Percentiles rank a stretch among this genome's conserved stretches.
Evolutionary conservation across 2,888 invertebrate genomes (phyloP).

Genomic region (Physocephala rufipes): DNA sequence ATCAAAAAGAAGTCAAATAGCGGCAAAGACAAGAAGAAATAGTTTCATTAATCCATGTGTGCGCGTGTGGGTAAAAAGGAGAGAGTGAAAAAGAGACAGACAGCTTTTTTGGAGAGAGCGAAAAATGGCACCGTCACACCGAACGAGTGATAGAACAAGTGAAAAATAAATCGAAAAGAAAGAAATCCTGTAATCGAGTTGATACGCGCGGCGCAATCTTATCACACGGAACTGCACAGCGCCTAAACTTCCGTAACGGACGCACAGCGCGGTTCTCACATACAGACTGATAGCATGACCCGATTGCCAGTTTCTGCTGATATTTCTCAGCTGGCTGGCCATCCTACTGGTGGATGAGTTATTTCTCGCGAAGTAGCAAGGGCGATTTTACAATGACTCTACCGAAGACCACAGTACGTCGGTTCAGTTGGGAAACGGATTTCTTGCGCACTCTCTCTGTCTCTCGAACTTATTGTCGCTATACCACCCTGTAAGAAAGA

Average conservation of each 20-base stretch:
- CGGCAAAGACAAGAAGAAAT: conserved; percentile 42
- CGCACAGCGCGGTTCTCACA: conserved; percentile 46
- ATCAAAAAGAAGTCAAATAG: conserved; percentile 52
- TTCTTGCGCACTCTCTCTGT: not conserved
- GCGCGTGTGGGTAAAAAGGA: conserved; percentile 42
- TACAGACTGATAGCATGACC: conserved; percentile 48
- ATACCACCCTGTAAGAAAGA: not conserved
- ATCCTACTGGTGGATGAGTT: not conserved
- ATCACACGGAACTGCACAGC: not conserved
- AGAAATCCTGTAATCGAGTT: conserved; percentile 23
- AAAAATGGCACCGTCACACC: conserved; percentile 2
- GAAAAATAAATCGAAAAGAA: conserved; percentile 9
- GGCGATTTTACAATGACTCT: not conserved
- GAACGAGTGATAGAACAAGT: not conserved
- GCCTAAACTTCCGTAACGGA: conserved; percentile 14
- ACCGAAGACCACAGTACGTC: not conserved
- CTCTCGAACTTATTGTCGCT: not conserved
- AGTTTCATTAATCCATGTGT: conserved; percentile 35
- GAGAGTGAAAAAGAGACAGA: conserved; percentile 7
- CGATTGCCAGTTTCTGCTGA: conserved; percentile 13
- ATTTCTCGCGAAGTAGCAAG: not conserved
- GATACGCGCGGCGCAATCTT: conserved; percentile 21
- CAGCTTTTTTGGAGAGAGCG: too few relatives aligned
- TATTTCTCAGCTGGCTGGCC: conserved; percentile 3
- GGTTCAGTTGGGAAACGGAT: not conserved